Conservation (phyloP, 2,888 invertebrate species). For the Papilio elwesi region DNA sequence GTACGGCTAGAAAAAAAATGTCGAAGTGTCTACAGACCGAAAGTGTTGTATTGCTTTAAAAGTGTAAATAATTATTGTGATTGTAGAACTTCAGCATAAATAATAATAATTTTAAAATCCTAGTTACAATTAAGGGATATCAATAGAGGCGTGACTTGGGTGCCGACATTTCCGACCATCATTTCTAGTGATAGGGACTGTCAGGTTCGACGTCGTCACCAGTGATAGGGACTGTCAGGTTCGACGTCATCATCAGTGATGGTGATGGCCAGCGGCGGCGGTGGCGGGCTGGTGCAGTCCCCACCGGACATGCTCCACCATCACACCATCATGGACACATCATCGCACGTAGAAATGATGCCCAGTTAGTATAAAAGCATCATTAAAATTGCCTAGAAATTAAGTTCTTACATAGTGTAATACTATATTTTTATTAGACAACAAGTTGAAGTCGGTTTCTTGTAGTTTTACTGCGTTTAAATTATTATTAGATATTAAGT, state of each 20-base stretch:
- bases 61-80: constrained; percentile 55
- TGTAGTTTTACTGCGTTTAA: too few species aligned
- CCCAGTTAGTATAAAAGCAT: constrained; percentile 68
- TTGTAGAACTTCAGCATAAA: constrained; percentile 39
- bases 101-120: neutral
- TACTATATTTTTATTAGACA: too few species aligned
- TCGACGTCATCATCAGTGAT: constrained; percentile 63
- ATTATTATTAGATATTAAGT: too few species aligned
- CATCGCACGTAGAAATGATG: constrained; percentile 81
- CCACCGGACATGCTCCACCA: constrained; percentile 82
- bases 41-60: constrained; percentile 51
- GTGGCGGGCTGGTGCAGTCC: constrained; percentile 83
- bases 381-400: neutral
- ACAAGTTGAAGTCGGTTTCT: too few species aligned
- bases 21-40: constrained; percentile 75
- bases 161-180: too few species aligned
- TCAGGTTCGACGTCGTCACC: neutral
- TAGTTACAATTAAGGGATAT: neutral
- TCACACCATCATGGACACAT: constrained; percentile 80
- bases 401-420: too few species aligned
- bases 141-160: neutral
- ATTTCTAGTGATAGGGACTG: too few species aligned
- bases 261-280: constrained; percentile 81
- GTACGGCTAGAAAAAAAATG: constrained; percentile 58
- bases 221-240: constrained; percentile 7